Evolutionary conservation across 2,888 invertebrate species (phyloP).

Genomic region (Dione juno): DNA sequence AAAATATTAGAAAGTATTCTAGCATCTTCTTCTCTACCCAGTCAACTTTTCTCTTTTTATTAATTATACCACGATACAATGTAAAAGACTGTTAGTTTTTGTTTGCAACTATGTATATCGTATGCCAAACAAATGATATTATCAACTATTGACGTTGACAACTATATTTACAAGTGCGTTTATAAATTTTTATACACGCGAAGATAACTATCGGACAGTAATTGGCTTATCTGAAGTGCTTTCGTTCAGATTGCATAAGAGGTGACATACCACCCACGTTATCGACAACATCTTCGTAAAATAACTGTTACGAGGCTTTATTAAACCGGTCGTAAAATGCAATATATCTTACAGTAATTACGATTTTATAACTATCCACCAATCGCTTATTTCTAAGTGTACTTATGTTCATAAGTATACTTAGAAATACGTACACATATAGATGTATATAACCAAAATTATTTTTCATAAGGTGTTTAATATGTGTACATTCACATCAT

Average conservation of each 20-base stretch:
- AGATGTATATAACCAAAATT: neutral
- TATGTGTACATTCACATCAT: no score
- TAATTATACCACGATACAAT: neutral
- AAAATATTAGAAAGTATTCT: neutral
- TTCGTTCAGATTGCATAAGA: constrained; percentile 43
- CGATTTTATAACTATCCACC: constrained; percentile 13
- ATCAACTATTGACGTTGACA: constrained; percentile 25
- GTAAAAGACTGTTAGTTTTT: constrained; percentile 32
- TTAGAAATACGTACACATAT: no score
- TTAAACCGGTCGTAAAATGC: constrained; percentile 40
- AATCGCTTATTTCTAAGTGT: neutral
- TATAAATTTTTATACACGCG: constrained; percentile 37
- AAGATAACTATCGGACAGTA: constrained; percentile 44
- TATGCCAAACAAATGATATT: constrained; percentile 20
- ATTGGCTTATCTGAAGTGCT: constrained; percentile 45
- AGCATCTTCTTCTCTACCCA: no score
- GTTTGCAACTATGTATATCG: neutral
- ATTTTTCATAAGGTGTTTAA: neutral
- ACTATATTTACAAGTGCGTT: constrained; percentile 20
- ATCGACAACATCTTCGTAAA: constrained; percentile 38
- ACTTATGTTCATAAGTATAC: neutral
- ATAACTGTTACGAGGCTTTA: constrained; percentile 37
- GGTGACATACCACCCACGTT: constrained; percentile 47
- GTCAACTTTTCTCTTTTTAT: no score
- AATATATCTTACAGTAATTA: constrained; percentile 40